Evolutionary conservation across 2,888 invertebrate species (phyloP).

Genomic region (Pimpla rufipes): DNA sequence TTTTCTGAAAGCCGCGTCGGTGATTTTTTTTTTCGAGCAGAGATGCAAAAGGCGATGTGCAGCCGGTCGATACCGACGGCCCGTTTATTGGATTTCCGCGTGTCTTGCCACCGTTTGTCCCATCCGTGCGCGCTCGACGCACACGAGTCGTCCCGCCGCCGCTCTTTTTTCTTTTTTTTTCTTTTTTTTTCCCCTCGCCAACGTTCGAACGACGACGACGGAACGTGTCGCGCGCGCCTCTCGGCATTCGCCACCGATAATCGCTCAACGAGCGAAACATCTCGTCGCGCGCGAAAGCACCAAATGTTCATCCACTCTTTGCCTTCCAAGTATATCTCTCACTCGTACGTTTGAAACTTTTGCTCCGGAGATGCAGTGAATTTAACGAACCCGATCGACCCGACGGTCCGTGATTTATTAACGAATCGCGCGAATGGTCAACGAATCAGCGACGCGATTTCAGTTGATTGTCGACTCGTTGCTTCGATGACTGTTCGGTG

Average conservation of each 20-base stretch:
- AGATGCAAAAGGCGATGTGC: not conserved
- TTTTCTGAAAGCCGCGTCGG: too few species aligned
- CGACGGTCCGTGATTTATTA: not conserved
- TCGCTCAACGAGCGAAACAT: conserved; percentile 24
- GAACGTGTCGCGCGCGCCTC: not conserved
- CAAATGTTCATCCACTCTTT: conserved; percentile 79
- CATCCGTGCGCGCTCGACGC: not conserved
- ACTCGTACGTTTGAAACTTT: conserved; percentile 67
- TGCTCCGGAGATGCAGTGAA: conserved; percentile 9
- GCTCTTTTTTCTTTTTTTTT: too few species aligned
- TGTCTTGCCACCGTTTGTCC: conserved; percentile 13
- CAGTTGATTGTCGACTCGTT: too few species aligned
- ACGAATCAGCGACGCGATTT: too few species aligned
- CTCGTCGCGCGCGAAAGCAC: conserved; percentile 68
- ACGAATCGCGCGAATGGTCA: too few species aligned
- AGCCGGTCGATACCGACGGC: not conserved
- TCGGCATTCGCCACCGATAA: conserved; percentile 29
- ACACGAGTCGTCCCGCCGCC: not conserved
- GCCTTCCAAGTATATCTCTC: conserved; percentile 79
- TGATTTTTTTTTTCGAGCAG: conserved; percentile 1
- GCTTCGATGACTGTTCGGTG: too few species aligned
- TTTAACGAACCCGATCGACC: not conserved
- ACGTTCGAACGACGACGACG: conserved; percentile 50
- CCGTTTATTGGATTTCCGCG: conserved; percentile 11
- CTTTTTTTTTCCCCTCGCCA: conserved; percentile 24